These are phyloP conservation scores for Philopedon plagiatum DNA, from an alignment of 2,888 invertebrate genomes.

Conservation along the genomic window DNA sequence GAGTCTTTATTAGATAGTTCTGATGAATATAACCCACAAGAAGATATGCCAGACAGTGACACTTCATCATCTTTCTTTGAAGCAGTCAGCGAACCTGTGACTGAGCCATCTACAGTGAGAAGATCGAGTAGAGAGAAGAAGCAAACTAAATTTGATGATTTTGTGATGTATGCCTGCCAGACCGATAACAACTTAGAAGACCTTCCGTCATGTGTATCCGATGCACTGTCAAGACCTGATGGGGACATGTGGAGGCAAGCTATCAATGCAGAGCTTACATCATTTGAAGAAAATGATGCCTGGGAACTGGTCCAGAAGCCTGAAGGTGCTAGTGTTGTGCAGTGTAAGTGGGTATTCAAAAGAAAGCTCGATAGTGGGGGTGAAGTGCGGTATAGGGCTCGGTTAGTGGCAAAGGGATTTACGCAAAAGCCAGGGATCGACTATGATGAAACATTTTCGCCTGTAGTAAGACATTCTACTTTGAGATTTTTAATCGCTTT, in stretches of 20 bases:
- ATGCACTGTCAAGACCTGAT: constrained; percentile 53
- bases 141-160: constrained; percentile 23
- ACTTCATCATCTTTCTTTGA: background rate
- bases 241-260: constrained; percentile 53
- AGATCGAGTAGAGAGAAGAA: constrained; percentile 36
- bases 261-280: constrained; percentile 56
- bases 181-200: background rate
- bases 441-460: too few relatives aligned
- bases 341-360: constrained; percentile 60
- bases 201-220: constrained; percentile 20
- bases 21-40: background rate
- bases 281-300: constrained; percentile 57
- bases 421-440: constrained; percentile 53
- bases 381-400: constrained; percentile 10
- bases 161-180: constrained; percentile 32
- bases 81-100: background rate
- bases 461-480: constrained; percentile 45
- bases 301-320: constrained; percentile 57
- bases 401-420: too few relatives aligned
- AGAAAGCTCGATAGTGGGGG: constrained; percentile 43
- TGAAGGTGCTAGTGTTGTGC: constrained; percentile 52
- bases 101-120: background rate
- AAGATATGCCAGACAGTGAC: background rate
- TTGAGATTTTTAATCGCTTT: constrained; percentile 53
- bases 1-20: background rate